Base-by-base conservation (phyloP, 2,113 vertebrate genomes). In the Tor tambroides region DNA sequence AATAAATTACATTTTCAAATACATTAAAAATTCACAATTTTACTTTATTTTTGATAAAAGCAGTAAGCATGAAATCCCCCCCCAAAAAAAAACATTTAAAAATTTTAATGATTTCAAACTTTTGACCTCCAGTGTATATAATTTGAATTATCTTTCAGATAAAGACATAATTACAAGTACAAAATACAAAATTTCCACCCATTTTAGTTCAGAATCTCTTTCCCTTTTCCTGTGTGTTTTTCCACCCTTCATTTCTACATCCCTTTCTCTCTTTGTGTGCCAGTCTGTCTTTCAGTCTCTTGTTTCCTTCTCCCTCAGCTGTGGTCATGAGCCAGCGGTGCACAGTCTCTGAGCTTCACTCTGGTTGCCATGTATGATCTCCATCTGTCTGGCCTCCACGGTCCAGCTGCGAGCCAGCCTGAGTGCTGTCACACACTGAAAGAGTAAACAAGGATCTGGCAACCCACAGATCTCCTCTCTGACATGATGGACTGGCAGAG, bases 281-380 rank as follows among this genome's bases (percentile, higher is more conserved):
- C 72, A 30, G 26, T 85, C 30, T 65, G 15, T 69, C 43, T 72
- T 38, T 80, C 8, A 17, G 12, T 71, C 26, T 63, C 46, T 43
- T 65, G 10, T 6, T 38, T 32, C 30, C 23, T 35, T 72, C 23
- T 51, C 23, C 35, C 83, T 76, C 72, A 59, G 21, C 32, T 84
- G 74, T 32, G 41, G n/a, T 69, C 80, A 67, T 59, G 43, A 35
- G 49, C 63, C 32, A 19, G 3, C 9, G 11, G 30, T 75, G 59
- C 41, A 61, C 84, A 78, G 14, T 35, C 41, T 65, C 26, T 26
- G 63, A 80, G 67, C 46, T 59, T 86, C 49, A 23, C 49, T 65
- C 23, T 12, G 26, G 79, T 87, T 82, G 86, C 86, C 67, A 78
- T 43, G 63, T 86, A 56, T 75, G 79, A 86, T 75, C 67, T 75